phyloP scores from a whole-genome alignment of 2,113 vertebrate species.

The Catharus fuscescens region DNA sequence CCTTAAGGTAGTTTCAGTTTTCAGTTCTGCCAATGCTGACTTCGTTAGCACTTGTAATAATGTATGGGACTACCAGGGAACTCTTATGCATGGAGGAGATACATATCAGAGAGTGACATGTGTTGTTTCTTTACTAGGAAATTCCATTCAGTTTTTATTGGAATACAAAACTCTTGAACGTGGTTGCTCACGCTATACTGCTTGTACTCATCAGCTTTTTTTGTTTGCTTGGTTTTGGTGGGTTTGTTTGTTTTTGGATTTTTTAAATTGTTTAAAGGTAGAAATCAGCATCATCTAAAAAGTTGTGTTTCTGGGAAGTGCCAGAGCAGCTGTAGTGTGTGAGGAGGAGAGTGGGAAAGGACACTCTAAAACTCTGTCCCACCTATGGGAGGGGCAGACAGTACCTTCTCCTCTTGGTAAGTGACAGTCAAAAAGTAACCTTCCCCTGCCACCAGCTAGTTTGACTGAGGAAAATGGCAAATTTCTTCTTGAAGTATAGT shows the following conservation, averaged over 20 bases:
- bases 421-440: not conserved
- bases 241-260: accelerated
- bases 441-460: not conserved
- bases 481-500: not conserved
- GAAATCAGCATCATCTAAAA: not conserved
- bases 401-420: not conserved
- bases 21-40: not conserved
- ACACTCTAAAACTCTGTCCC: not conserved
- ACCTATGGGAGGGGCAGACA: not conserved
- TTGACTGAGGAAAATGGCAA: not conserved
- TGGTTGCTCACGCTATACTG: not conserved
- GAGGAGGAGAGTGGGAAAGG: not conserved
- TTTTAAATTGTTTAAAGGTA: not conserved
- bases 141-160: not conserved
- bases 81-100: accelerated
- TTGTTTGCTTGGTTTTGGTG: not conserved
- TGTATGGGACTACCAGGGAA: not conserved
- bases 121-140: not conserved
- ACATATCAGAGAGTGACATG: not conserved
- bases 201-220: not conserved
- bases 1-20: not conserved
- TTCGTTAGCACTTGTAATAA: not conserved
- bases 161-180: not conserved
- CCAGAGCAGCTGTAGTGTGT: not conserved
- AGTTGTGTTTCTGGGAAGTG: not conserved